Evolutionary conservation across 2,113 vertebrate genomes (phyloP), one percentile per base, ranked within the genome.

Genomic region (Dasyornis broadbenti): DNA sequence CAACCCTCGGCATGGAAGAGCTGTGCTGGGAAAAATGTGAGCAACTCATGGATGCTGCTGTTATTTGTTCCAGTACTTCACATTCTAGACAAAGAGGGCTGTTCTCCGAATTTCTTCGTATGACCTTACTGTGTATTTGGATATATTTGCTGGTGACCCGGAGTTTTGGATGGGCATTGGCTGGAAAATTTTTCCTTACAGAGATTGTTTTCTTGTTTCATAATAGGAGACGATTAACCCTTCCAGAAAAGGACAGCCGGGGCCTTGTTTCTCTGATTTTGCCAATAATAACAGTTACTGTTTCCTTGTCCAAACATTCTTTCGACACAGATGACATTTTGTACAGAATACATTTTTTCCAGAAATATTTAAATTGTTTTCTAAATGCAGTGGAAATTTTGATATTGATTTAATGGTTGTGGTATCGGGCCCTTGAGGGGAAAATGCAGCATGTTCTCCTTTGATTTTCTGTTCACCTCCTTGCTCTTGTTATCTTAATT

Each of bases 201-300:
- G 79, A 86, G 82, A 92, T 94, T 95, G 60, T 90, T 97, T 97
- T 88, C 76, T 69, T 89, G 44, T 95, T 96, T 94, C 89, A 93
- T 95, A 96, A 97, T 42, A 78, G 75, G 59, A 92, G 65, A 89
- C 88, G 86, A 93, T 96, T 96, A 96, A 97, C 95, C 94, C 93
- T 97, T 96, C 93, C 84, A 90, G 92, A 76, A 94, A 94, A 89
- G 37, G 76, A 93, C 80, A 95, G 10, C 60, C 49, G 72, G 53
- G 76, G 60, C 75, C 85, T 85, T 50, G 59, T 82, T 95, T 77
- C 52, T 84, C 77, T 82, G 69, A 91, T 44, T 61, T 56, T 89
- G 94, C 95, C 94, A 96, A 76, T 71, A 95, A 94, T 65, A 96
- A 95, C 79, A 94, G 78, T 78, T 69, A 40, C 60, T 78, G 31